Evolutionary conservation across 2,113 vertebrate species (phyloP).

Genomic region (Lathamus discolor): DNA sequence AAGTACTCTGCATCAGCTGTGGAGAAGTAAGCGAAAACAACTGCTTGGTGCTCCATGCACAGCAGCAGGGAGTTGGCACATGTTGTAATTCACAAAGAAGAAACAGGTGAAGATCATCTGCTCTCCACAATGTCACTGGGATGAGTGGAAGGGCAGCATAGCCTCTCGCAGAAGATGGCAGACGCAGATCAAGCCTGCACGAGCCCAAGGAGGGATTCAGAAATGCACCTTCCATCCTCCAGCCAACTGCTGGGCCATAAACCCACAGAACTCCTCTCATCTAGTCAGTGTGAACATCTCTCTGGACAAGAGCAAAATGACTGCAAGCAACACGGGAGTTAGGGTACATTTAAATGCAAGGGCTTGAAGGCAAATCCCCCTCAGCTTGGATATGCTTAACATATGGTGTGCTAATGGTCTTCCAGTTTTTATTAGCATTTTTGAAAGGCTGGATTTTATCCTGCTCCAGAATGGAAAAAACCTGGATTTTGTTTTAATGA

Average conservation of each 20-base stretch:
- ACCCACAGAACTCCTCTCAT: fast-evolving
- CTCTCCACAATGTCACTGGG: neutral
- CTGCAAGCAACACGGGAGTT: neutral
- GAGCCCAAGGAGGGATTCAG: neutral
- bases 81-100: neutral
- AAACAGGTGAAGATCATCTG: neutral
- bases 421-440: neutral
- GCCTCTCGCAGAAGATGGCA: neutral
- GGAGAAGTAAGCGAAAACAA: neutral
- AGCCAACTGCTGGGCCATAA: neutral
- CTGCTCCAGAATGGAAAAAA: neutral
- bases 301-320: neutral
- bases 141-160: neutral
- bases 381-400: neutral
- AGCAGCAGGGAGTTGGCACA: neutral
- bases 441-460: constrained; percentile 8
- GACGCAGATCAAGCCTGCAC: neutral
- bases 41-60: neutral
- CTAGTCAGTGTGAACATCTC: neutral
- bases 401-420: neutral
- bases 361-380: neutral
- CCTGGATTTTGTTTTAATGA: neutral
- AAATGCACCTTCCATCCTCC: neutral
- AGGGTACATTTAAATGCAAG: neutral
- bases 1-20: neutral